phyloP scores from a whole-genome alignment of 2,797 vertebrate genomes.

The Phalloptychus januarius region DNA sequence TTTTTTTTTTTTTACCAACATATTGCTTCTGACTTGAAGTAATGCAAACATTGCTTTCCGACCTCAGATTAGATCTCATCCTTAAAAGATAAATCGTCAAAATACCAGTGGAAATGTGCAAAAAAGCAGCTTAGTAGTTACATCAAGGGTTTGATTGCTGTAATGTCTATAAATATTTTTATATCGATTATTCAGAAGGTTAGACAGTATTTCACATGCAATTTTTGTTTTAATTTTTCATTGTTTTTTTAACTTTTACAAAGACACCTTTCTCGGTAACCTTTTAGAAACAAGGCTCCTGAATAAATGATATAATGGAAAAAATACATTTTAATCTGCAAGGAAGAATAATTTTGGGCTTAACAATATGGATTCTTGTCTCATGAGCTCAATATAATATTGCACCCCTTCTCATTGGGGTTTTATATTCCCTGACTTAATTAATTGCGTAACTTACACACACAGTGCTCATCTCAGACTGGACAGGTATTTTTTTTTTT shows the following conservation, averaged over 20 bases:
- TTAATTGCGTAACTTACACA: slow-evolving; percentile 16
- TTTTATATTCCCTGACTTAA: slow-evolving; percentile 12
- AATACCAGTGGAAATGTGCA: neutral
- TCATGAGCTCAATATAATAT: neutral
- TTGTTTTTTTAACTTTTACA: neutral
- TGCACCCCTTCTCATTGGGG: neutral
- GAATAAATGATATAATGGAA: neutral
- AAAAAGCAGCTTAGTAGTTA: neutral
- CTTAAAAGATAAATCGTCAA: neutral
- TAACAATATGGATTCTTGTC: neutral
- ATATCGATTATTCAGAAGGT: neutral
- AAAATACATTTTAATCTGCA: neutral
- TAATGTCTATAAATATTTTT: neutral
- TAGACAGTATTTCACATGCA: neutral
- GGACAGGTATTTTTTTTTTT: neutral
- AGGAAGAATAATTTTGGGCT: neutral
- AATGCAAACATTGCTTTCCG: neutral
- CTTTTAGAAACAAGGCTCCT: neutral
- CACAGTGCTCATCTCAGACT: neutral
- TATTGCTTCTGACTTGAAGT: neutral
- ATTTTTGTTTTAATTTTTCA: neutral
- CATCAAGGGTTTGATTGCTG: neutral
- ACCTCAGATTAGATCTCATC: neutral
- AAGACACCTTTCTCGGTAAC: neutral
- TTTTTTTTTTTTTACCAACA: neutral